Base-by-base conservation (phyloP, 1,140 invertebrate genomes). In the Elymnias hypermnestra region DNA sequence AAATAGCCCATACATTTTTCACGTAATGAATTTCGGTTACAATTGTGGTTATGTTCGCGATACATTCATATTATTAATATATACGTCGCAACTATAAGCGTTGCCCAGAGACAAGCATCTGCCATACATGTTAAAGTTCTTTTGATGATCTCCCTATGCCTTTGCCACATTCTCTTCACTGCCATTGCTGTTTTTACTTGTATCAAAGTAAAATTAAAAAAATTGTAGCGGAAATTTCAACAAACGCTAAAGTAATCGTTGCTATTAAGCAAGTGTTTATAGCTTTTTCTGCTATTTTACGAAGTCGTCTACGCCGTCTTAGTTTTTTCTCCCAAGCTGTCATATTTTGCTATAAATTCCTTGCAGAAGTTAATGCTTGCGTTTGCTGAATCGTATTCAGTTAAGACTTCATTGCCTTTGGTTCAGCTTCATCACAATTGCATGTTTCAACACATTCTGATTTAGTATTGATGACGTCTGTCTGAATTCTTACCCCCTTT, bases 181-280 rank as follows among this genome's bases (percentile, higher is more conserved):
- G 68, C 47, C 70, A 73, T 76, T 35, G 1, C 21, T 41, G 33
- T 14, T 17, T 29, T 37, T 35, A 6, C 2, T 10, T 17, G 46
- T 36, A 19, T 50, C 25, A 51, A 2, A 62, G 25, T 9, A 51
- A 12, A 17, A 56, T 13, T n/a, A 74, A 25, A n/a, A 72, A 5
- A 17, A 76, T 19, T 8, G 71, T 72, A 15, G 76, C 17, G 39
- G 54, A 44, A 17, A 78, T 62, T 56, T 74, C 72, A 39, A 62
- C 56, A 53, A 63, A 62, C 5, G 72, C 69, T 7, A 74, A 41
- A 3, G 66, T 38, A 33, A 76, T 62, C 0, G 72, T 76, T 3
- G 62, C 54, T 5, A 73, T 38, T 2, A 83, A 39, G 38, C 65
- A 72, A 13, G 57, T 64, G 25, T 69, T 70, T 22, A 79, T 53